Evolutionary conservation across 1,140 invertebrate genomes (phyloP), one percentile per base, ranked within the genome.

Genomic region (Drosophila nebulosa): DNA sequence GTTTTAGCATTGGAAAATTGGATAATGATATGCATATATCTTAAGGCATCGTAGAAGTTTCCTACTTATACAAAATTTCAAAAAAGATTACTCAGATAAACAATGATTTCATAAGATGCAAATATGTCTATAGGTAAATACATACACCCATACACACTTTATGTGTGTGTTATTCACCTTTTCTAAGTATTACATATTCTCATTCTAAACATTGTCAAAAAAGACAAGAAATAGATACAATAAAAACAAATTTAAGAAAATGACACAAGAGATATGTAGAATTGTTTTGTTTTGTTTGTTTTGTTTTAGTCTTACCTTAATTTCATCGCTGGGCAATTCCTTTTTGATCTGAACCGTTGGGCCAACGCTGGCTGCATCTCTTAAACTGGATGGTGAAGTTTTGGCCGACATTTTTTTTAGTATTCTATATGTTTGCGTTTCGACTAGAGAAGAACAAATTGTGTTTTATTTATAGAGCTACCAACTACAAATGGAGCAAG

Each of bases 271-370:
- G 0, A 10, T n/a, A 21, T 21, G 16, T 46, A 46, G 14, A 1
- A 30, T 10, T 10, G 10, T 12, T 9, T 39, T 7, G 14, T 39
- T 4, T 36, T 32, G 30, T 32, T 32, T 32, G 26, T 32, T 35
- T n/a, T n/a, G n/a, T 1, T n/a, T 30, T 22, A 5, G 3, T 61
- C 72, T 67, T 81, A 93, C 92, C 92, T 93, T 93, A 63, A 93
- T 93, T 78, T 93, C 92, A 79, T 93, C 92, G 61, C 91, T 92
- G 18, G 91, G 90, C 61, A 92, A 63, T 77, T 93, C 92, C 66
- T 92, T 92, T 69, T 93, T 93, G 42, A 93, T 91, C 66, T 92
- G 92, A 12, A 91, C 74, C 60, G 65, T 62, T 51, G 68, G 69
- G 22, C 78, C 53, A 18, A 88, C 75, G 50, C 67, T 79, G 64